Base-by-base conservation (phyloP, 2,113 vertebrate species). In the Mola mola region DNA sequence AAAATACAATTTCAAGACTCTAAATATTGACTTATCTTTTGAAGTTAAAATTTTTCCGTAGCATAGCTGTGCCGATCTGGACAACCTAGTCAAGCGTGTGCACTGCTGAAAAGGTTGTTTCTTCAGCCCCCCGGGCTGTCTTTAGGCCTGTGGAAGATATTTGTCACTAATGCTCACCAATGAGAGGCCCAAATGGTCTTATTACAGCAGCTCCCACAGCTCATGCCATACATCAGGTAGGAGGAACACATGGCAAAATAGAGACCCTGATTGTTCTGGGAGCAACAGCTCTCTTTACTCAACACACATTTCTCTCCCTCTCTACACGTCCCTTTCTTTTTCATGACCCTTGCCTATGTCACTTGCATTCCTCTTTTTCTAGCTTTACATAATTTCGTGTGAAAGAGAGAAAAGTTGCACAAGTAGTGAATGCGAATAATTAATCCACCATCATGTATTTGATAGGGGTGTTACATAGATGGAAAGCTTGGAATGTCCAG, bases 221-320 rank as follows among this genome's bases (percentile, higher is more conserved):
- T 86, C 79, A 21, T 52, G 25, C 87, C 56, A 89, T 92, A 92
- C 86, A 89, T 92, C 91, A 92, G 87, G 86, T 81, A 83, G 76
- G 78, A 91, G n/a, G n/a, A n/a, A 89, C 86, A 82, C 87, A 75
- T 56, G 20, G 72, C 84, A 88, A 88, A 89, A 89, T 89, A 83
- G 85, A 88, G 87, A 77, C 79, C 74, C 81, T 91, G 91, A 93
- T 92, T 91, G 92, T 92, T 91, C 82, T 80, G 91, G 88, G 91
- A 91, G 89, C 86, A 89, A 67, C 89, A 89, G 80, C 43, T 78
- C 90, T 92, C 91, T 89, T 92, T 91, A 90, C 85, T 93, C 91
- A 91, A 84, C 79, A 64, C 38, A 75, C 76, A 72, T 84, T 2
- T 15, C 46, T 71, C 46, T 78, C 74, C 68, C 73, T 83, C 20